phyloP scores from a whole-genome alignment of 2,797 vertebrate genomes.

The Darevskia mixta region DNA sequence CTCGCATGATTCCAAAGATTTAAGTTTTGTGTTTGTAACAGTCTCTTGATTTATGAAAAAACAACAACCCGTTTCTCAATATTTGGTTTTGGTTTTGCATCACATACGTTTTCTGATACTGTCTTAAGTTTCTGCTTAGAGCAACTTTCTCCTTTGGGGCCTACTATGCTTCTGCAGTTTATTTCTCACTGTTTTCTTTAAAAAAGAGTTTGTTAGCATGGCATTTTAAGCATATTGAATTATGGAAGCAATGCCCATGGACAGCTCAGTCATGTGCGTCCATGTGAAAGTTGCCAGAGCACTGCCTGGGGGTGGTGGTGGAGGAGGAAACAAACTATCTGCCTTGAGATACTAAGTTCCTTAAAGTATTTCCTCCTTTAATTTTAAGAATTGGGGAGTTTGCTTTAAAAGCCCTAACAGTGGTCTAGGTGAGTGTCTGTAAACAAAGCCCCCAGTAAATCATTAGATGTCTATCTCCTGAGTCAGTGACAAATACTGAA shows the following conservation, averaged over 20 bases:
- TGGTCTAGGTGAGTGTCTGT: background rate
- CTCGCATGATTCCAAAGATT: slow-evolving; percentile 14
- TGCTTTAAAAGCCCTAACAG: slow-evolving; percentile 2
- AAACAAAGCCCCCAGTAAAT: slow-evolving; percentile 44
- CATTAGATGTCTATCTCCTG: slow-evolving; percentile 48
- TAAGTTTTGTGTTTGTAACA: slow-evolving; percentile 8
- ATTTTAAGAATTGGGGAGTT: slow-evolving; percentile 50
- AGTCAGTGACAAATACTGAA: slow-evolving; percentile 34
- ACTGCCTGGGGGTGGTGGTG: slow-evolving; percentile 47
- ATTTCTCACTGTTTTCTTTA: fast-evolving
- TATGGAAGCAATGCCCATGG: slow-evolving; percentile 55
- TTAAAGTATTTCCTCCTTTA: slow-evolving; percentile 68
- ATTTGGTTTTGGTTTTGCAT: background rate
- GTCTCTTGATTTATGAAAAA: background rate
- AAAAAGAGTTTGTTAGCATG: slow-evolving; percentile 33
- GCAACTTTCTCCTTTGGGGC: background rate
- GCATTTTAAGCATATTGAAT: slow-evolving; percentile 48
- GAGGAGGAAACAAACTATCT: slow-evolving; percentile 58
- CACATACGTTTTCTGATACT: background rate
- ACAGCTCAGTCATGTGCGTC: slow-evolving; percentile 58
- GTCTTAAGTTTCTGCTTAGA: background rate
- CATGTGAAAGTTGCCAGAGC: slow-evolving; percentile 49
- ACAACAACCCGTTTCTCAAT: background rate
- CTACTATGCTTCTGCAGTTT: slow-evolving; percentile 38
- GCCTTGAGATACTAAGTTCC: slow-evolving; percentile 62